Evolutionary conservation across 37 sponge, comb jelly and placozoan genomes (phyloP).

Genomic region (Axinella damicornis): DNA sequence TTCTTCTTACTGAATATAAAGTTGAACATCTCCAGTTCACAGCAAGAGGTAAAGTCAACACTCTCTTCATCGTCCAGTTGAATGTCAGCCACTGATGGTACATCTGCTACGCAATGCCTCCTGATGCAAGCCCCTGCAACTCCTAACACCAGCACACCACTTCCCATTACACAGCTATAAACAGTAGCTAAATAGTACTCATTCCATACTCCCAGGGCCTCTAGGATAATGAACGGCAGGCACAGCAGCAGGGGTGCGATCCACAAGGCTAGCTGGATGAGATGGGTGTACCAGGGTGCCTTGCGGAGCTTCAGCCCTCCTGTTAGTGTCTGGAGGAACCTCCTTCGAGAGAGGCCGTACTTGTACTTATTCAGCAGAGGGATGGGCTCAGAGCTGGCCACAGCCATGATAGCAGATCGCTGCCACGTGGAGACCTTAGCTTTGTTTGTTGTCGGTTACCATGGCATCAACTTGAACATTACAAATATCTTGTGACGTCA

Average conservation of each 20-base stretch:
- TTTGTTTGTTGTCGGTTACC: not conserved
- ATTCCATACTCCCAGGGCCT: slow-evolving; percentile 23
- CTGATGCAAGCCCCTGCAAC: not conserved
- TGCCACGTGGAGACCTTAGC: too few species aligned
- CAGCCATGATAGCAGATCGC: too few species aligned
- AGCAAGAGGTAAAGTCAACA: slow-evolving; percentile 44
- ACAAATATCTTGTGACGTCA: too few species aligned
- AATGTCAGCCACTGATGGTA: too few species aligned
- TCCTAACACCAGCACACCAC: not conserved
- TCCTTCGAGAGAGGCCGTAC: slow-evolving; percentile 30
- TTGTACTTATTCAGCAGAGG: slow-evolving; percentile 76
- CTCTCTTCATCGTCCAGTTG: slow-evolving; percentile 55
- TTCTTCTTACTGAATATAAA: slow-evolving; percentile 55
- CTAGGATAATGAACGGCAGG: slow-evolving; percentile 57
- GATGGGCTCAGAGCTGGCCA: not conserved
- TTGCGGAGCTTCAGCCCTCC: slow-evolving; percentile 61
- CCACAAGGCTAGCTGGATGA: slow-evolving; percentile 50
- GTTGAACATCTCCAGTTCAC: slow-evolving; percentile 12
- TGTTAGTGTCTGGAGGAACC: slow-evolving; percentile 56
- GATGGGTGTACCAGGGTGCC: slow-evolving; percentile 50
- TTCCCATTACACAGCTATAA: slow-evolving; percentile 37
- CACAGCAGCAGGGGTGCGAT: slow-evolving; percentile 37
- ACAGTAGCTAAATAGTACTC: slow-evolving; percentile 46
- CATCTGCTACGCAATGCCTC: not conserved
- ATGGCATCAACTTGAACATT: not conserved